These are phyloP conservation scores for Rhabdomys pumilio DNA, from an alignment of 2,797 vertebrate species.

Conservation along the genomic window DNA sequence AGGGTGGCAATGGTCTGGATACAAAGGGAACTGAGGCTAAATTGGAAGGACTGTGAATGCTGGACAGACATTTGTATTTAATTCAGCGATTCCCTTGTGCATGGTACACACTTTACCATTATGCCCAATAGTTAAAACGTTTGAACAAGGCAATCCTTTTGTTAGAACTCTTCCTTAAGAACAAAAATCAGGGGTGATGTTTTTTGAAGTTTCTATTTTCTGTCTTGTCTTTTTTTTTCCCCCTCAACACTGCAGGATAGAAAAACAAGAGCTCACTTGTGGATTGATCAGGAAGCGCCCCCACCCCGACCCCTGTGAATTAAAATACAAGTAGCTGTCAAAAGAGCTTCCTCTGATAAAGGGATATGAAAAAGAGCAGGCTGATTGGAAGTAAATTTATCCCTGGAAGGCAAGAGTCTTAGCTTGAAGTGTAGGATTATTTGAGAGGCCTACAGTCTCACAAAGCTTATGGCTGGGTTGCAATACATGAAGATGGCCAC, in stretches of 20 bases:
- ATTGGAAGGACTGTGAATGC: conserved; percentile 39
- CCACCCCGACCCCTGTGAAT: neutral
- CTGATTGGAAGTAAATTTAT: conserved; percentile 18
- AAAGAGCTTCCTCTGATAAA: conserved; percentile 40
- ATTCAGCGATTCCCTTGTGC: neutral
- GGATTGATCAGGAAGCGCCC: neutral
- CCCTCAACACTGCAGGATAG: conserved; percentile 4
- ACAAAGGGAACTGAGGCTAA: neutral
- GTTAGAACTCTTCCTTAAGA: conserved; percentile 30
- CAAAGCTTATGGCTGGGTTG: neutral
- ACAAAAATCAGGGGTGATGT: conserved; percentile 16
- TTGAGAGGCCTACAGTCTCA: neutral
- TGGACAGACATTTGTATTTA: conserved; percentile 31
- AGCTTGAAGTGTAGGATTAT: conserved; percentile 2
- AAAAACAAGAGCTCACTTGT: conserved; percentile 40
- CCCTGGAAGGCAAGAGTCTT: neutral
- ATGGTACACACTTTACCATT: neutral
- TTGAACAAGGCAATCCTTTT: conserved; percentile 5
- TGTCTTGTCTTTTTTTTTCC: neutral
- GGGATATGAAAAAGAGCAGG: neutral
- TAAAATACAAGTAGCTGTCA: conserved; percentile 41
- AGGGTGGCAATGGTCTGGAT: neutral
- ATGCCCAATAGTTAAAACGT: neutral
- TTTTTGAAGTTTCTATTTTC: neutral
- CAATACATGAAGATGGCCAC: conserved; percentile 52